Evolutionary conservation across 2,113 vertebrate species (phyloP), one percentile per base, ranked within the genome.

Genomic region (Bos javanicus): DNA sequence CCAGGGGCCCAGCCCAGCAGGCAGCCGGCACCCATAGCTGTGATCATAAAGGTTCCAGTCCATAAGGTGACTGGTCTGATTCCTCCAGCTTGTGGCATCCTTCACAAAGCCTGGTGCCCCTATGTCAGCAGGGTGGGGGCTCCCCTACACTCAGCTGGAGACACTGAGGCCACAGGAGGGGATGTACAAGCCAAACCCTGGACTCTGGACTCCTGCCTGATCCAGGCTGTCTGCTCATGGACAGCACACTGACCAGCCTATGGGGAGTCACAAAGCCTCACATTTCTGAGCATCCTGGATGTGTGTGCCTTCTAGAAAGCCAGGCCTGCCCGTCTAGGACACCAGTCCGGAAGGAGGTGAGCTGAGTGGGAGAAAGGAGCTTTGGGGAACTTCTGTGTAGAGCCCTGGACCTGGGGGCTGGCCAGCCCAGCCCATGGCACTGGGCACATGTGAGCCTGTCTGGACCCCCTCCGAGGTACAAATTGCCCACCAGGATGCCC

Each of bases 241-340:
- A 28, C 2, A 10, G 48, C 36, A 81, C 2, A 12, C 25, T 5
- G 30, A 4, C 25, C 11, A 16, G 59, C 23, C 74, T 16, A 1
- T 0, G 2, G 23, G 21, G 36, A 1, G 6, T 12, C 86, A n/a
- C 0, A 0, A 19, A 36, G 48, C 28, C 85, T 56, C 56, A 3
- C 8, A 1, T 36, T 39, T 30, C 76, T 4, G 33, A 71, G 91
- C 36, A 23, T 1, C 28, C 48, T 15, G 30, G 87, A 25, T 14
- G 39, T 78, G 11, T 5, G 12, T 6, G 39, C 57, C 15, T 46
- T n/a, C 11, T 16, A 5, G 4, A 52, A 56, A 92, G 23, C 4
- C 3, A 1, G 39, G 76, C 39, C 33, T 2, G 4, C 60, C 82
- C 12, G 9, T 62, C 30, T 46, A 19, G 43, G 52, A 23, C n/a